Evolutionary conservation across 2,797 vertebrate genomes (phyloP).

Genomic region (Dipus sagitta): DNA sequence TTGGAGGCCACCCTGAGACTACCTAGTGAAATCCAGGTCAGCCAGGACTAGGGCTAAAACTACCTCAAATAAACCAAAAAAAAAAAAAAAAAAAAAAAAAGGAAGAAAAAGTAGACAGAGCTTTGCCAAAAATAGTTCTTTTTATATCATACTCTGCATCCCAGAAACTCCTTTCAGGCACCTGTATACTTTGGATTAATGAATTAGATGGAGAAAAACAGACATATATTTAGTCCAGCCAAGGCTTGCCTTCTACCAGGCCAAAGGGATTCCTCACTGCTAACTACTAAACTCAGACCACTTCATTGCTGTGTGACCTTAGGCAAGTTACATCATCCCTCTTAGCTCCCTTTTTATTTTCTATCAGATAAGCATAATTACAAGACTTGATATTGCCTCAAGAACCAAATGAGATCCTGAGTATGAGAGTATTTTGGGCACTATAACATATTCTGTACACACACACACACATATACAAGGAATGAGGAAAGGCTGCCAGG

Average conservation of each 20-base stretch:
- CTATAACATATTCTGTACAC: background rate
- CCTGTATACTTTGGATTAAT: background rate
- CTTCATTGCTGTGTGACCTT: background rate
- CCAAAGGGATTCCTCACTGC: background rate
- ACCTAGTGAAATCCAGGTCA: too few species aligned
- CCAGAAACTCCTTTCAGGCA: slow-evolving; percentile 54
- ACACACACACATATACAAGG: background rate
- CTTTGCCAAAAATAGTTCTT: slow-evolving; percentile 43
- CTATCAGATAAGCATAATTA: background rate
- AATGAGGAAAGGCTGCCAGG: background rate
- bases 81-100: too few species aligned
- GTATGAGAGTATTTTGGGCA: background rate
- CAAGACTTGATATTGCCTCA: background rate
- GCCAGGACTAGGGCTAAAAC: too few species aligned
- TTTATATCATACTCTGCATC: background rate
- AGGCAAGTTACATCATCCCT: background rate
- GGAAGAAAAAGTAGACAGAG: too few species aligned
- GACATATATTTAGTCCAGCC: background rate
- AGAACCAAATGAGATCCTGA: background rate
- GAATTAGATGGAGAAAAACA: background rate
- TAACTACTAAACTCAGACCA: background rate
- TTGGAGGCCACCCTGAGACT: too few species aligned
- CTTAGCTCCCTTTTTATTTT: background rate
- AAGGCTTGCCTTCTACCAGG: background rate
- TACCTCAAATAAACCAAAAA: too few species aligned